Base-by-base conservation (phyloP, 2,797 vertebrate species). In the Acomys russatus region DNA sequence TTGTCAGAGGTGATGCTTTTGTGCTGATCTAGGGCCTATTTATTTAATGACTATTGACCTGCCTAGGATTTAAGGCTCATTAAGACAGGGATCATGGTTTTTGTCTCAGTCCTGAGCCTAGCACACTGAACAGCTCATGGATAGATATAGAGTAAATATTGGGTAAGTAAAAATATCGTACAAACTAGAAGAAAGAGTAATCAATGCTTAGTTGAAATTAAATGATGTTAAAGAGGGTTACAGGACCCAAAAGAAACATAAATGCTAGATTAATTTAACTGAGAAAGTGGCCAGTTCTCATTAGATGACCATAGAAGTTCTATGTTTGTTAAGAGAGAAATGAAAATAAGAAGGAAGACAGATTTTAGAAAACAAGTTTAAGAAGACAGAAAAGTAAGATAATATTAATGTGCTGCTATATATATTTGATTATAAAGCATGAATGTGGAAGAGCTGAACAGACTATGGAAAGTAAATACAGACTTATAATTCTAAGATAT, bases 221-320 rank as follows among this genome's bases (percentile, higher is more conserved):
- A 91, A 83, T 38, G 28, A 14, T n/a, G 0, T 84, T 77, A 44
- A 74, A 77, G 54, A 96, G 33, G 30, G 61, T 94, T 51, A 30
- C 17, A 18, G 78, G 54, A 71, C 64, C 70, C 71, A 63, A 92
- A 87, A 91, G 66, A 82, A 88, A 80, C n/a, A 85, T 14, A 66
- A 79, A n/a, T 35, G 35, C 23, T 71, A 66, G 44, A 18, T 90
- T 56, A 85, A 66, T 92, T 95, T 88, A 83, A 70, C 77, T 82
- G 23, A 91, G 73, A n/a, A 92, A 66, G 61, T 25, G 28, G 82
- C 86, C 0, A 11, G 3, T 82, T 96, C 22, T 66, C 4, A 3
- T 71, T 78, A 77, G 38, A 68, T 15, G n/a, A 83, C 66, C n/a
- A 22, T 9, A 28, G 25, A 28, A 77, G 9, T 9, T 22, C 92